Base-by-base conservation (phyloP, 2,888 invertebrate genomes). In the Hirtodrosophila duncani region DNA sequence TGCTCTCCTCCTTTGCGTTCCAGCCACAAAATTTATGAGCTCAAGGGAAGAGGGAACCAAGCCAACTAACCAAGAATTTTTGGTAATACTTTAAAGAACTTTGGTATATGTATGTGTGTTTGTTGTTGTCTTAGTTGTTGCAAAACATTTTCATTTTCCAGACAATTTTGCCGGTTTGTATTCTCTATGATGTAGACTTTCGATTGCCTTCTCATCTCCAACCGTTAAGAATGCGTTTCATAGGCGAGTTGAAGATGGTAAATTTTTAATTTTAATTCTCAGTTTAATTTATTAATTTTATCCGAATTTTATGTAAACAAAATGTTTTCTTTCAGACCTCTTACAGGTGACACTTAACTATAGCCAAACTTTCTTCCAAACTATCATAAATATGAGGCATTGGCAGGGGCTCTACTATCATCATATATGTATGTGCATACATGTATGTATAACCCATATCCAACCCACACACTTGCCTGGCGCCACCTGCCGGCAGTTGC, bases 401-500 rank as follows among this genome's bases (percentile, higher is more conserved):
- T 31, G 31, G 33, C 33, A 38, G 17, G 16, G 14, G 21, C 23
- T 23, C 21, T 21, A 36, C 34, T 21, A 34, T 20, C 10, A n/a
- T n/a, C n/a, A n/a, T n/a, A n/a, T n/a, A n/a, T n/a, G n/a, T n/a
- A n/a, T n/a, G n/a, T n/a, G n/a, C n/a, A n/a, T n/a, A n/a, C n/a
- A n/a, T n/a, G n/a, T n/a, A n/a, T n/a, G n/a, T n/a, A n/a, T n/a
- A n/a, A n/a, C 9, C 24, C 13, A 3, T n/a, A n/a, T 17, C 27
- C 38, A 8, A n/a, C 33, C 17, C n/a, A n/a, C 36, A 14, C 39
- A 33, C 24, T 27, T 37, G 30, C n/a, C n/a, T 52, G 48, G 41
- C 52, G 70, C 66, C 79, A 78, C 75, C 81, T 81, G 72, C 72
- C 65, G 62, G 56, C 68, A 56, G 52, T 53, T 37, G 55, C 53